Base-by-base conservation (phyloP, 2,888 invertebrate species). In the Meloe dianella region DNA sequence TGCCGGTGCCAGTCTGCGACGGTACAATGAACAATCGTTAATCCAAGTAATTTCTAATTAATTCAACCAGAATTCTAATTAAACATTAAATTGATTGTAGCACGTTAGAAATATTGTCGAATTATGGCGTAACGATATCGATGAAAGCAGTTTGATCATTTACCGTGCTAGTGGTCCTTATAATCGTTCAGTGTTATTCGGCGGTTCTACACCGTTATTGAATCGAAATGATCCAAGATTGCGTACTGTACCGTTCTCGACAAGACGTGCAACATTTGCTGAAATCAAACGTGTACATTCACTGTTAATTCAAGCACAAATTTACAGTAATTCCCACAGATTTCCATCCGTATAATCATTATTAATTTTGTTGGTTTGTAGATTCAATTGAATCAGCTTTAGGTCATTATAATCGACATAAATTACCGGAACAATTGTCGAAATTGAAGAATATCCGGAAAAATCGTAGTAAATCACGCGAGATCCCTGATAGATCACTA, bases 1-100 rank as follows among this genome's bases (percentile, higher is more conserved):
- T 60, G 94, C 93, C 0, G 95, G 95, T 0, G 91, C 95, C 1
- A 91, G 89, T 75, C 83, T 95, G 35, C 84, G 95, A 61, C 86
- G 95, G 67, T 91, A 94, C 79, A 94, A 95, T 79, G 94, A 94
- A 82, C 88, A 89, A 29, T 88, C 92, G 60, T 88, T 94, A 70
- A 83, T 87, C 38, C 89, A 92, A 87, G 93, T 92, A 69, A 35
- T 84, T 56, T 81, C 20, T 17, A 20, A 35, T 27, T 22, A n/a
- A n/a, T n/a, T n/a, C n/a, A n/a, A n/a, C n/a, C n/a, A n/a, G 35
- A 24, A 35, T 9, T 3, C 17, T 57, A 24, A 47, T 29, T 60
- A 14, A 8, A 12, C 12, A 12, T 17, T 20, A 22, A 17, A 41
- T 41, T 41, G 14, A 64, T 84, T 85, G 60, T 81, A 95, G 93